Base-by-base conservation (phyloP, 2,113 vertebrate species). In the Chionodraco myersi region DNA sequence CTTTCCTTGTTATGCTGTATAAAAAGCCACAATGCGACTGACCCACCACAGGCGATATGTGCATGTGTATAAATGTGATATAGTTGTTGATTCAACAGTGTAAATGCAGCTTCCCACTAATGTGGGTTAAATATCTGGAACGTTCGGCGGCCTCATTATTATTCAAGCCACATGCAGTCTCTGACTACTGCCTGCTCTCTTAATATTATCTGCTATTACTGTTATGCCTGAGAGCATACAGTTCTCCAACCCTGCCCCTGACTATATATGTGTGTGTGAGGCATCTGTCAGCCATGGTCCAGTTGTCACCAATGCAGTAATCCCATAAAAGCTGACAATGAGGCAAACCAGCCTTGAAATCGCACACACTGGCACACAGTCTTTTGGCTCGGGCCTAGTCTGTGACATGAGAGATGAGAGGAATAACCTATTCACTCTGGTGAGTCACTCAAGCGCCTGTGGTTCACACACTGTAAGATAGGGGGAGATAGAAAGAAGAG, bases 141-240 rank as follows among this genome's bases (percentile, higher is more conserved):
- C 77, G 54, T 87, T 73, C 80, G 75, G 65, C 45, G 65, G 77
- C 80, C 83, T 88, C 72, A 85, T 91, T 91, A 66, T 64, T 53
- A 90, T 91, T 88, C 88, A 79, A 86, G 73, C 79, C 81, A 82
- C 84, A 80, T 83, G 70, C 72, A 68, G 67, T 60, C 66, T 86
- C 79, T 74, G 81, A 81, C 80, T 59, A 58, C 84, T 70, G 68
- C 73, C 68, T 75, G 66, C 53, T 70, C 72, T 76, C 34, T 69
- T 67, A 52, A 82, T 78, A 59, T 80, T 57, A 86, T 75, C 60
- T 61, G 23, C 70, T 58, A 5, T 77, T 79, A 78, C 71, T 51
- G 60, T 74, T 73, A 48, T 49, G 63, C 82, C 82, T 61, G 4
- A 13, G 54, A 74, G 72, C 70, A n/a, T 68, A 18, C 21, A 72